These are phyloP conservation scores for Aurelia coerulea DNA, from an alignment of 30 jellyfish, hydroid and myxozoan species.

Conservation along the genomic window DNA sequence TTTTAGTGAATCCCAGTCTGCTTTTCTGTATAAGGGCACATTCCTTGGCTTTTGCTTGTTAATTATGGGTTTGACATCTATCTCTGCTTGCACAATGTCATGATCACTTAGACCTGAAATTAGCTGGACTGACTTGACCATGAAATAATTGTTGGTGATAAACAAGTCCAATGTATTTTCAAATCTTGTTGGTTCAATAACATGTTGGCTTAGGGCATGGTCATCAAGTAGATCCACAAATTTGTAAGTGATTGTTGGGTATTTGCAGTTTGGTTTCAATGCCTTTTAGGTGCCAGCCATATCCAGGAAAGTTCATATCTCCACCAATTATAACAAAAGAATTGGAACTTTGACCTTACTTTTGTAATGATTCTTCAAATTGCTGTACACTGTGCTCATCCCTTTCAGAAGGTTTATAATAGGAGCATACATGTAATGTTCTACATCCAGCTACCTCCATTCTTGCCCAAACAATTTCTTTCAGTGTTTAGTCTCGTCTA, in stretches of 20 bases:
- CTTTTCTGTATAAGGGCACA: conserved; percentile 14
- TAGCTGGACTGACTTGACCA: not conserved
- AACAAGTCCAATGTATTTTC: conserved; percentile 41
- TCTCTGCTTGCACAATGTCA: conserved; percentile 15
- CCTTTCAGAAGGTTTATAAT: conserved; percentile 10
- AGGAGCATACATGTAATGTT: not conserved
- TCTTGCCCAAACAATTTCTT: conserved; percentile 15
- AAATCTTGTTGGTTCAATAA: conserved; percentile 24
- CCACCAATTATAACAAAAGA: not conserved
- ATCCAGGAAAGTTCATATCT: conserved; percentile 46
- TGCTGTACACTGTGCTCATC: conserved; percentile 17
- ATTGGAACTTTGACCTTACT: not conserved
- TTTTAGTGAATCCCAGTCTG: conserved; percentile 34
- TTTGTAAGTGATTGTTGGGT: conserved; percentile 29
- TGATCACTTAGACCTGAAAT: conserved; percentile 39
- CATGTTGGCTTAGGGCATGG: conserved; percentile 10
- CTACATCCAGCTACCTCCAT: not conserved
- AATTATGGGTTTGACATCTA: conserved; percentile 25
- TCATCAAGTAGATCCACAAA: conserved; percentile 25
- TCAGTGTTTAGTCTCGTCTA: too few relatives aligned
- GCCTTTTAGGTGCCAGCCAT: conserved; percentile 39
- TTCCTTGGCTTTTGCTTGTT: conserved; percentile 21
- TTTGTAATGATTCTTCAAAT: conserved; percentile 3
- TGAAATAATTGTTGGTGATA: conserved; percentile 5
- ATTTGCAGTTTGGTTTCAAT: conserved; percentile 26